Base-by-base conservation (phyloP, 2,888 invertebrate species). In the Hedychridium roseum region DNA sequence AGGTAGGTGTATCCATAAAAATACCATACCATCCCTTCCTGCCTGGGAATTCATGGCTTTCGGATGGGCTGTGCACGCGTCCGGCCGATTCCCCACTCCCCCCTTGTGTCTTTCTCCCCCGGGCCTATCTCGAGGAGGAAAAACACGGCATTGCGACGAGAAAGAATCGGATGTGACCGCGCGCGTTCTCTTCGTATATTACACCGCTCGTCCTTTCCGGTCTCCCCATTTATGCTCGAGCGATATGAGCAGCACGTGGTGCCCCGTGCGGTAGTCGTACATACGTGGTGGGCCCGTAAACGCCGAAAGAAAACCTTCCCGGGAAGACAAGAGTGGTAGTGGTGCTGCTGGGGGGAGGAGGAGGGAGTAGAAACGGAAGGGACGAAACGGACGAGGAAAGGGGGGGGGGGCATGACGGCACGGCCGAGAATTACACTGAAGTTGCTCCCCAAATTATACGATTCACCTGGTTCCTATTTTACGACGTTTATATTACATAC, bases 381-480 rank as follows among this genome's bases (percentile, higher is more conserved):
- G 57, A 36, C n/a, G n/a, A n/a, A n/a, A n/a, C n/a, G n/a, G n/a
- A n/a, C n/a, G n/a, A n/a, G n/a, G 48, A 45, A 38, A 51, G 50
- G 47, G 57, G 46, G 28, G 26, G 39, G 36, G 44, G 26, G 42
- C 16, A 53, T 48, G 49, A 50, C 54, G 54, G 42, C 55, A 43
- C 51, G 54, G 56, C 54, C 57, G 68, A 71, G 66, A 73, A 73
- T 73, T 68, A 69, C 70, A 71, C 64, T 60, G 61, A 64, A 69
- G 64, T 66, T 60, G 63, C 65, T 57, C 67, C 63, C 55, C 72
- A 68, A 77, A 76, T 77, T 76, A 78, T 76, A 74, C 71, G 78
- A 77, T 76, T 76, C 78, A 78, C 78, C 77, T 78, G 78, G 70
- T 76, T 73, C 78, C 76, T 77, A 76, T 75, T 78, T 78, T 78